phyloP scores from a whole-genome alignment of 1,140 invertebrate genomes.

The Drosophila baimaii region DNA sequence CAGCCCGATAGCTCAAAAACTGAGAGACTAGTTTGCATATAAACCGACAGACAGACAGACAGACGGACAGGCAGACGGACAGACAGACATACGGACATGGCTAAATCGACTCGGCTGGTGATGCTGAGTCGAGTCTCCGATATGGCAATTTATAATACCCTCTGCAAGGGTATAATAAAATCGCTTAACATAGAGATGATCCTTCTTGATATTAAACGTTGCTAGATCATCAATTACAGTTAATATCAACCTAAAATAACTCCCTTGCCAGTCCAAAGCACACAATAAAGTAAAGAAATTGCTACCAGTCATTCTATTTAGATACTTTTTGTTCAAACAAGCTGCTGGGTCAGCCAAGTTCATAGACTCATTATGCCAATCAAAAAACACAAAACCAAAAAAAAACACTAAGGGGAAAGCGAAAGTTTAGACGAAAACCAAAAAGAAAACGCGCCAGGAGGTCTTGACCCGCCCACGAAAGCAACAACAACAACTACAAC shows the following conservation, averaged over 20 bases:
- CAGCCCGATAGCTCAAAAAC: too few relatives aligned
- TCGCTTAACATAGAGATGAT: too few relatives aligned
- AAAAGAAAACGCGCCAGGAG: conserved; percentile 64
- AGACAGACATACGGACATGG: too few relatives aligned
- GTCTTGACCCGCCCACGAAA: conserved; percentile 34
- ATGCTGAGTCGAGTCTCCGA: too few relatives aligned
- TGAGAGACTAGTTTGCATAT: too few relatives aligned
- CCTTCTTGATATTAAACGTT: not conserved
- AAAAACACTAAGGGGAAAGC: conserved; percentile 72
- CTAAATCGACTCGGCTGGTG: too few relatives aligned
- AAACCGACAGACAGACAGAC: too few relatives aligned
- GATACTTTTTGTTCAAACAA: conserved; percentile 21
- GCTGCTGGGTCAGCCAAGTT: conserved; percentile 43
- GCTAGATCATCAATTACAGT: not conserved
- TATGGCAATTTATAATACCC: too few relatives aligned
- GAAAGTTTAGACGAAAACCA: conserved; percentile 57
- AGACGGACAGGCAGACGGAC: too few relatives aligned
- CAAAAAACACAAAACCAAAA: conserved; percentile 26
- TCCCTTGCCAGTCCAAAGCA: not conserved
- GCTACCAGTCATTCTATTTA: not conserved
- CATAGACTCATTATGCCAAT: conserved; percentile 64
- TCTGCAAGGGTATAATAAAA: too few relatives aligned
- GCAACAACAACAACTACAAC: conserved; percentile 18
- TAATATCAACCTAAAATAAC: not conserved
- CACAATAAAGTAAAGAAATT: not conserved